A percentile compares a stretch with the other conserved stretches of the same genome.
Conservation (phyloP, 1,140 invertebrate genomes). For the Drosophila prosaltans region DNA sequence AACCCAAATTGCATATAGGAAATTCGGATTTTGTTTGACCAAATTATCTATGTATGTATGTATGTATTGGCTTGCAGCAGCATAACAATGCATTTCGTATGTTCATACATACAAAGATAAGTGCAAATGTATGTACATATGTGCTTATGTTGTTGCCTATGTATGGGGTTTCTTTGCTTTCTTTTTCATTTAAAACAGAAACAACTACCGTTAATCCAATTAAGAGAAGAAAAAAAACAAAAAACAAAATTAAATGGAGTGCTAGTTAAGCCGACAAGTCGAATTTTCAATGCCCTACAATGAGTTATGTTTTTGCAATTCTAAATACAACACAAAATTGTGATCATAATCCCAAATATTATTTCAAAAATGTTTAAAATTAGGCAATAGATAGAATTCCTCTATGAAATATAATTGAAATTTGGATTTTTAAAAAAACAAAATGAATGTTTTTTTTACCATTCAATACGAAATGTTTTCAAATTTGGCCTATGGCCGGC, state of each 20-base stretch:
- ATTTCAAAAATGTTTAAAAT: too few species aligned
- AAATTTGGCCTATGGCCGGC: not conserved
- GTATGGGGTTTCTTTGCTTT: slow-evolving; percentile 56
- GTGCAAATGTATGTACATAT: slow-evolving; percentile 14
- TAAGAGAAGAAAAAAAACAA: slow-evolving; percentile 45
- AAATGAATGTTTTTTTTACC: too few species aligned
- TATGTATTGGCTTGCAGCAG: not conserved
- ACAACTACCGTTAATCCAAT: slow-evolving; percentile 71
- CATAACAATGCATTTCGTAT: not conserved
- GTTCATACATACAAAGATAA: not conserved
- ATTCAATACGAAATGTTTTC: not conserved
- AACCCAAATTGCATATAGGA: not conserved
- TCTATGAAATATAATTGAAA: too few species aligned
- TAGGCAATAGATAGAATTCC: too few species aligned
- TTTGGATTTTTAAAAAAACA: too few species aligned
- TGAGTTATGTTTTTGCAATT: too few species aligned
- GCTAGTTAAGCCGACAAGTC: slow-evolving; percentile 10
- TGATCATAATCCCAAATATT: too few species aligned
- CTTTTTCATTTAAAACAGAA: slow-evolving; percentile 52
- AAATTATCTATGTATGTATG: slow-evolving; percentile 1
- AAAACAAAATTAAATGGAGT: slow-evolving; percentile 46
- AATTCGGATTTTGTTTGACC: slow-evolving; percentile 3
- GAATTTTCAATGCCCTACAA: slow-evolving; percentile 44
- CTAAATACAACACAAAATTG: too few species aligned
- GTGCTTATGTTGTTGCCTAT: slow-evolving; percentile 57